These are phyloP conservation scores for Mirounga angustirostris DNA, from an alignment of 2,113 vertebrate genomes.

Conservation along the genomic window DNA sequence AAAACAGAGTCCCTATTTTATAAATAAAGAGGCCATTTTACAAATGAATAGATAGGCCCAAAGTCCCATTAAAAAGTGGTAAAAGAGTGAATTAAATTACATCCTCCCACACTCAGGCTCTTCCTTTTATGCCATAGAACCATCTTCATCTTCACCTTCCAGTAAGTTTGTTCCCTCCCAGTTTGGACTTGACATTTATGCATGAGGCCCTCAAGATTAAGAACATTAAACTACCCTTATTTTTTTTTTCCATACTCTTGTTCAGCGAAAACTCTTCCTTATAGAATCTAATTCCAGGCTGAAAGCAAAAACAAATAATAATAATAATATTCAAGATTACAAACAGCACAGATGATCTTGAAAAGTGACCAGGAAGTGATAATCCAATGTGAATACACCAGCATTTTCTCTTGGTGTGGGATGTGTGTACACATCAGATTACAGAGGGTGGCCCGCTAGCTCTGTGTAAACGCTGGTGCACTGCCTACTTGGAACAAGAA, in stretches of 20 bases:
- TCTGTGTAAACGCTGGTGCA: accelerated
- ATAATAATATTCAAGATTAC: neutral
- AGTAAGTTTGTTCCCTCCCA: neutral
- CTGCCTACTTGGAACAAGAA: neutral
- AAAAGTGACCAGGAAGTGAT: neutral
- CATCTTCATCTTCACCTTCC: neutral
- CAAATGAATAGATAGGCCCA: neutral
- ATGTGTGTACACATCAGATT: neutral
- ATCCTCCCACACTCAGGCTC: neutral
- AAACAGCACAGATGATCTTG: neutral
- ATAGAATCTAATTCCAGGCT: constrained; percentile 20
- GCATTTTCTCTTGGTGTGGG: neutral
- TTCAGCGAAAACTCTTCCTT: neutral
- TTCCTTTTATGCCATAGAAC: neutral
- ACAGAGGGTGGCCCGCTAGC: neutral
- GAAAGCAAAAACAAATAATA: neutral
- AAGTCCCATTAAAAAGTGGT: neutral
- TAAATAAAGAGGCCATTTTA: neutral
- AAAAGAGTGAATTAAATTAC: neutral
- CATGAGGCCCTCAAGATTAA: neutral
- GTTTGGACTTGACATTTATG: neutral
- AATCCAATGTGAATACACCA: neutral
- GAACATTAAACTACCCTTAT: neutral
- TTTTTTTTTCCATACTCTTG: neutral
- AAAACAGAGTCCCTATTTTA: neutral